Evolutionary conservation across 2,113 vertebrate species (phyloP), one percentile per base, ranked within the genome.

Genomic region (Amblyornis subalaris): DNA sequence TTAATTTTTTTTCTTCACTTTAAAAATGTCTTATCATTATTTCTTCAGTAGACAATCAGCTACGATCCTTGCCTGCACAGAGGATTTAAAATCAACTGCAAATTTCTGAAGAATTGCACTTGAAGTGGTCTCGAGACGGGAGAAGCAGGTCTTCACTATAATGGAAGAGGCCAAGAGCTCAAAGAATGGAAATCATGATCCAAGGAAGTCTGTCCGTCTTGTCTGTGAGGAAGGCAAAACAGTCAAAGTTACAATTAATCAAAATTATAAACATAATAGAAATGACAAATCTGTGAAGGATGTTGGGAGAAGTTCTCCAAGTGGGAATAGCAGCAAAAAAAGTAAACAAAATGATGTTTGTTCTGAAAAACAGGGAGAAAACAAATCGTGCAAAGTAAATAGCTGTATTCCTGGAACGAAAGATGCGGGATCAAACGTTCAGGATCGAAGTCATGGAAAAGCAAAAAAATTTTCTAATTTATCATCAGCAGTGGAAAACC

Each of bases 121-220:
- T 97, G 81, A 97, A 26, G 96, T 76, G 96, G 95, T 97, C 91
- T 92, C 83, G 36, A 95, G 92, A 90, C 81, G 66, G 95, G 95
- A 96, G 94, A 97, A 97, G 86, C 95, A 95, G 95, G 91, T 95
- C 96, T 97, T 97, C 92, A 97, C 87, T 98, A 98, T 98, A 97
- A 99, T 99, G 99, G 99, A 99, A 96, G 98, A 98, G 85, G 97
- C 97, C 93, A 97, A 89, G 97, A 98, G 97, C 97, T 98, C 98
- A 89, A 98, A 98, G 90, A 99, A 98, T 98, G 98, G 97, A 98
- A 98, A 98, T 97, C 97, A 98, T 96, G 98, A 98, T 93, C 93
- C 98, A 75, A 97, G 98, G 95, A 99, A 98, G 97, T 97, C 97
- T 85, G 96, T 97, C 91, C 98, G 97, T 85, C 82, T 90, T 90